These are phyloP conservation scores for Microtus ochrogaster DNA, from an alignment of 2,113 vertebrate genomes.

Conservation along the genomic window DNA sequence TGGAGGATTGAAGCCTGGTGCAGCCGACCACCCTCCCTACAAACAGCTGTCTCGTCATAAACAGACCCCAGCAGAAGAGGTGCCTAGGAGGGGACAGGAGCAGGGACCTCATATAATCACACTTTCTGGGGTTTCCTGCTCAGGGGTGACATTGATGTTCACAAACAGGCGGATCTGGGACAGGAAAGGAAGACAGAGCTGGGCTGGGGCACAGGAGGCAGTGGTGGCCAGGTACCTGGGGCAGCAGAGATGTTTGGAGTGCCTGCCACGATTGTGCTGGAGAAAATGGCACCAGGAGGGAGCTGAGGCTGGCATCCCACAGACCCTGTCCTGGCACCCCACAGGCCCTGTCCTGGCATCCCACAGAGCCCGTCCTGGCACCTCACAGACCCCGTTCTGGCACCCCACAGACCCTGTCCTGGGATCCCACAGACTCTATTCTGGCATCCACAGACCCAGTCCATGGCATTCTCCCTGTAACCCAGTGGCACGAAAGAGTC, in stretches of 20 bases:
- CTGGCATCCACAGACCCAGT: neutral
- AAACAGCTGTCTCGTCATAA: neutral
- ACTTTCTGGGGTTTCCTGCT: slow-evolving; percentile 5
- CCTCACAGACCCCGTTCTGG: fast-evolving
- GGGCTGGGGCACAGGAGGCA: neutral
- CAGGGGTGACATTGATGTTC: neutral
- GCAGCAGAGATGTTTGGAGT: too few species aligned
- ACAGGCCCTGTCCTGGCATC: too few species aligned
- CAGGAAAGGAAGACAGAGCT: fast-evolving
- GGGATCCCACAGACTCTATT: too few species aligned
- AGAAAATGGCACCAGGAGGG: fast-evolving
- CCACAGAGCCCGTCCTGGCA: too few species aligned
- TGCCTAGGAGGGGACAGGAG: neutral
- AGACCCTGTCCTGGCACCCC: neutral
- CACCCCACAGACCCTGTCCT: neutral
- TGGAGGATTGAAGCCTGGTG: neutral
- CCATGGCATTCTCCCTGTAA: fast-evolving
- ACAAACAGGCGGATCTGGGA: neutral
- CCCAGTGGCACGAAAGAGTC: neutral
- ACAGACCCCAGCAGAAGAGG: neutral
- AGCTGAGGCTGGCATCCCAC: neutral
- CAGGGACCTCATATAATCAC: neutral
- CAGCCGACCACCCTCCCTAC: neutral
- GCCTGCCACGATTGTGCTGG: fast-evolving
- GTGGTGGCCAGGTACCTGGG: neutral